Evolutionary conservation across 2,888 invertebrate species (phyloP), one percentile per base, ranked within the genome.

Genomic region (Pyrocoelia pectoralis): DNA sequence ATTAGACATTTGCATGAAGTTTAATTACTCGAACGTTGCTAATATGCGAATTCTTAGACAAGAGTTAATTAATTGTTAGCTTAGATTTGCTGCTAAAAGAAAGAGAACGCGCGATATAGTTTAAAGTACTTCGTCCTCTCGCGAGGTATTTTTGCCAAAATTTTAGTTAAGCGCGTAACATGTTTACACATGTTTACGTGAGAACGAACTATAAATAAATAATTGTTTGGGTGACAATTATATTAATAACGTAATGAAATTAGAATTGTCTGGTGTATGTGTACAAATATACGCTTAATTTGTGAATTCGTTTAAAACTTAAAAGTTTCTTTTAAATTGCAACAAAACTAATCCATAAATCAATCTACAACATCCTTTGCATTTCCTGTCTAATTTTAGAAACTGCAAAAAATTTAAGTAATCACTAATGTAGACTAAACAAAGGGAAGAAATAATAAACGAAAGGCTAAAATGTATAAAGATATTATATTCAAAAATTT

Each of bases 371-470:
- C 56, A 57, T 46, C 56, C 62, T 57, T 15, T 62, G 57, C 54
- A 52, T 60, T 65, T 66, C 43, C 28, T 65, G 62, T 33, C 67
- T 71, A 71, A 68, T 71, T 72, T 72, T 70, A 70, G 71, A 68
- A 67, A 64, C 68, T 67, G 69, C 69, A 68, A 68, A 46, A n/a
- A 33, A 68, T 67, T 70, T 67, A 60, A 67, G 57, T 50, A 54
- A 68, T 65, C 70, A 68, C 60, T 46, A 66, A 51, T 65, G 68
- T 66, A 72, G 72, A 72, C 72, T 72, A 72, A 72, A 72, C 72
- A 72, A 53, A 63, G 64, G 68, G 61, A 52, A 66, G 67, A 70
- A 33, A 72, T 72, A 72, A 72, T 71, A 72, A 72, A 72, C 72
- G 61, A 40, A 50, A 59, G 49, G 61, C 60, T 59, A 56, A 66